A percentile compares a stretch with the other conserved stretches of the same genome.
Evolutionary conservation across 2,888 invertebrate genomes (phyloP).

Genomic region (Ptilodon capucinus): DNA sequence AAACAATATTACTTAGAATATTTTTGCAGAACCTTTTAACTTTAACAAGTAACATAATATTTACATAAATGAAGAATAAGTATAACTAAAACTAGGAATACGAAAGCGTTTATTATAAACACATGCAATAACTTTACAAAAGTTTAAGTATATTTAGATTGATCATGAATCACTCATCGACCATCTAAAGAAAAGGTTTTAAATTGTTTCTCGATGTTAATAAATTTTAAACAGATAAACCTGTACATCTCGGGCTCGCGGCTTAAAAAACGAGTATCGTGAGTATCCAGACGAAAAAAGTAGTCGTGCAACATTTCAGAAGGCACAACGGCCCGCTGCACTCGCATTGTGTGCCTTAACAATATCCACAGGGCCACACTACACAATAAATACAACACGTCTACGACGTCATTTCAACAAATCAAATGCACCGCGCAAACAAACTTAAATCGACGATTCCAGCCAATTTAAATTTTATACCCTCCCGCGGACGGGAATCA

Average conservation of each 20-base stretch:
- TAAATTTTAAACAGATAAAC: conserved; percentile 83
- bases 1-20: background rate
- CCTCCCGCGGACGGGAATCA: conserved; percentile 42
- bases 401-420: conserved; percentile 71
- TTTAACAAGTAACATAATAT: conserved; percentile 11
- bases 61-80: conserved; percentile 23
- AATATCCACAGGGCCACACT: conserved; percentile 71
- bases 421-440: conserved; percentile 72
- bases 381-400: conserved; percentile 71
- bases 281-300: conserved; percentile 83
- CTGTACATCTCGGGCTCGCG: conserved; percentile 80
- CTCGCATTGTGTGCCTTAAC: conserved; percentile 79
- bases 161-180: conserved; percentile 71
- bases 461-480: conserved; percentile 68
- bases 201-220: conserved; percentile 82
- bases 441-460: conserved; percentile 67
- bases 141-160: conserved; percentile 63
- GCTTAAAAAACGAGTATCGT: conserved; percentile 79
- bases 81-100: conserved; percentile 30
- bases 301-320: conserved; percentile 82
- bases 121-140: conserved; percentile 60
- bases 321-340: conserved; percentile 80
- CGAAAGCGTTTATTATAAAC: conserved; percentile 38
- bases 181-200: conserved; percentile 76
- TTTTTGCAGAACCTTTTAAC: conserved; percentile 11